Evolutionary conservation across 1,140 invertebrate species (phyloP), one percentile per base, ranked within the genome.

Genomic region (Mactra quadrangularis): DNA sequence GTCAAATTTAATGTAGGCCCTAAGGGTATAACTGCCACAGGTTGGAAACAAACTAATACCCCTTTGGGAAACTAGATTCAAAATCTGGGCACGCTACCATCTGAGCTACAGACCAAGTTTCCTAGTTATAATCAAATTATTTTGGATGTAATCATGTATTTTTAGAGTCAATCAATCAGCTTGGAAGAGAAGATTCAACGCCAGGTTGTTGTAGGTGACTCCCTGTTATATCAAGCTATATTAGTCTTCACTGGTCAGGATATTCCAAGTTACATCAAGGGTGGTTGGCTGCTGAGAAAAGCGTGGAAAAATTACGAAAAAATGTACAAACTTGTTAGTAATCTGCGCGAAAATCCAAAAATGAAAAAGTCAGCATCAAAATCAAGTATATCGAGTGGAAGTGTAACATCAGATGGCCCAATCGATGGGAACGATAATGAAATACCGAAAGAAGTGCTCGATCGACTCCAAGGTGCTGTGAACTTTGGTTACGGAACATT

Each of bases 401-500:
- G 50, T 31, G n/a, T 60, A 3, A 41, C 38, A 53, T n/a, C 76
- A 4, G 85, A 89, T 17, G 76, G 87, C 29, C 82, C 85, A 41
- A 77, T 83, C 9, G 86, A 87, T 52, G 85, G 84, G 11, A 87
- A 87, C 25, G 89, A 87, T 53, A 92, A 82, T 91, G 88, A 89
- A 81, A 78, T 90, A 41, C 85, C 88, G 11, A 79, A 87, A 53
- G 89, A 89, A 55, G 85, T 87, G 66, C 93, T 96, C 1, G 90
- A 93, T 2, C 91, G 95, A n/a, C 90, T 96, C 25, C 95, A 96
- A 94, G 94, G 94, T 2, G 95, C 95, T 0, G 95, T 96, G 6
- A 95, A 95, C 87, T 96, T 96, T 90, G 96, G 96, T 11, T 96
- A 96, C 86, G 96, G 96, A 9, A 93, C 96, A 50, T 96, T 96